phyloP scores from a whole-genome alignment of 2,888 invertebrate genomes.

The Quadroppia sp. region DNA sequence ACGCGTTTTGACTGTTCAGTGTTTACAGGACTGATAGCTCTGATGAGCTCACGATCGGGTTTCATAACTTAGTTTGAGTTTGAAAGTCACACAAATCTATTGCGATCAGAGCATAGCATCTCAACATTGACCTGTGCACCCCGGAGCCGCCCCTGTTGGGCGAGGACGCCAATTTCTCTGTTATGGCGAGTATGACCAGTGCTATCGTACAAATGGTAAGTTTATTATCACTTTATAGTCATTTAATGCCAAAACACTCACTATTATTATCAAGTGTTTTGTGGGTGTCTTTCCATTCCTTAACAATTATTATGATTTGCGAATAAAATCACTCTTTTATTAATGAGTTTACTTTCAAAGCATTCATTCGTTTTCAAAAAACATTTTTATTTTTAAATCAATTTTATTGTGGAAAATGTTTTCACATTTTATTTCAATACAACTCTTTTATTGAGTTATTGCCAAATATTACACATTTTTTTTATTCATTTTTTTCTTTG shows the following conservation, averaged over 20 bases:
- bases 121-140: constrained; percentile 32
- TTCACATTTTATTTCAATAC: no score
- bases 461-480: no score
- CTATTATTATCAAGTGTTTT: constrained; percentile 15
- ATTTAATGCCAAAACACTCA: background rate
- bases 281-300: background rate
- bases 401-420: no score
- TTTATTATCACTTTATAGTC: constrained; percentile 15
- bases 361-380: no score
- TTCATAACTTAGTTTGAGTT: constrained; percentile 18
- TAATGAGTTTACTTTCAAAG: no score
- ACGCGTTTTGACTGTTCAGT: constrained; percentile 24
- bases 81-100: constrained; percentile 15
- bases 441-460: no score
- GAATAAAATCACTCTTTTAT: no score
- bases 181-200: constrained; percentile 23
- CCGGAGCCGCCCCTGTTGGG: constrained; percentile 27
- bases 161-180: constrained; percentile 14
- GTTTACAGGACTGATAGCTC: constrained; percentile 33
- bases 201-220: constrained; percentile 29
- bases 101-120: constrained; percentile 3
- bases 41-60: constrained; percentile 31
- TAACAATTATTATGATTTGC: constrained; percentile 3
- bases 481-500: no score
- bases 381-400: no score